Base-by-base conservation (phyloP, 1,140 invertebrate species). In the Tetramorium simillimum region DNA sequence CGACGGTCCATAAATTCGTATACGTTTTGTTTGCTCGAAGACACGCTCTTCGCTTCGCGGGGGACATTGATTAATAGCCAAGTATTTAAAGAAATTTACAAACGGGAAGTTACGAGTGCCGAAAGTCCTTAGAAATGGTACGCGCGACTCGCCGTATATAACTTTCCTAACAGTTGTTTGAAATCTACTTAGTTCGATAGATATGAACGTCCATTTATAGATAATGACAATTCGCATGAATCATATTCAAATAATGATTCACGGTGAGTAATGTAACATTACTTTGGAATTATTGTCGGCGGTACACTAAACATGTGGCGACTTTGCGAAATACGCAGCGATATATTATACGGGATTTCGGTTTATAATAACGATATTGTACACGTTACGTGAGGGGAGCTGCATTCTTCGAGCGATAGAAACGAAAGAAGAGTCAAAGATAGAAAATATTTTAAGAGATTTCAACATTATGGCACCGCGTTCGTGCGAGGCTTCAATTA, bases 401-500 rank as follows among this genome's bases (percentile, higher is more conserved):
- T 33, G 49, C 16, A 18, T 46, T 76, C 49, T 86, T 89, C 89
- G 87, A 89, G 90, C 67, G 85, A 86, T 73, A 49, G 53, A 58
- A 21, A 77, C 62, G 69, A 88, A 82, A 60, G 53, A 72, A 88
- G 58, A 77, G 21, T 73, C 69, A 77, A 78, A 80, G 21, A 89
- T 84, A 88, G 69, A 87, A 88, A 87, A 90, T 93, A 92, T 92
- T 91, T 90, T 91, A 88, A 86, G 82, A 91, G 73, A 90, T 73
- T 91, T 89, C 62, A 67, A 90, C 75, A 87, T 62, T 90, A 80
- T 3, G 58, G 86, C 89, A 90, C 65, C 85, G 69, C 65, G 90
- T 90, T 93, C 88, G 92, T 89, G 86, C 92, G 91, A 93, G 92
- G 91, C 91, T 92, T 92, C 89, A 63, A 85, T 10, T 60, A 58